Base-by-base conservation (phyloP, 2,113 vertebrate species). In the Xiphophorus couchianus region DNA sequence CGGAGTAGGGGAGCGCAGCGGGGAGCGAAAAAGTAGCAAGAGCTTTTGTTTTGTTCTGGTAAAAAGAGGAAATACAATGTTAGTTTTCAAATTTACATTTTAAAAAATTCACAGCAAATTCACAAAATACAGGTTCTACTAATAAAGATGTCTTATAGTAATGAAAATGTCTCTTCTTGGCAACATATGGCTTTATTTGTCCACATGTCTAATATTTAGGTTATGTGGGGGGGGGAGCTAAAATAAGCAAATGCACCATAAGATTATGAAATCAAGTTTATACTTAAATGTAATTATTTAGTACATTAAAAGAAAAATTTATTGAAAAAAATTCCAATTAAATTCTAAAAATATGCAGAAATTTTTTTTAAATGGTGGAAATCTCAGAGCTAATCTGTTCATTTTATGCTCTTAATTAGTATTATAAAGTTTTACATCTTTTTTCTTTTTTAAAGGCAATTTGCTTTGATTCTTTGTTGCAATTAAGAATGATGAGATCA, bases 1-100 rank as follows among this genome's bases (percentile, higher is more conserved):
- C 88, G 0, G 97, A 96, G 79, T 96, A 98, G 5, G 95, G 85
- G 25, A 97, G 66, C 28, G 95, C 93, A n/a, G 95, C 87, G 39
- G 96, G 95, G 62, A 98, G 88, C 69, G 95, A 86, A 28, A 97
- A 95, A 28, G 95, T 94, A 39, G 94, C 86, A 14, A 92, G 88
- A 0, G 86, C 77, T 70, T 68, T 93, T 5, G 95, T 87, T 80
- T 86, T 89, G 4, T 83, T 94, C 98, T 99, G 90, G 61, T 81
- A n/a, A 17, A n/a, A 25, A 58, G 5, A 10, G 9, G 8, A 25
- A 48, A 48, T 5, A 48, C 14, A 48, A 25, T 58, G 51, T 58
- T 58, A 58, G 51, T 58, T 22, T 54, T 22, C 7, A 54, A 19
- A 54, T 54, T 54, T 54, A 54, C 15, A 25, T 37, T 37, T 19